Evolutionary conservation across 1,140 invertebrate species (phyloP).

Genomic region (Papilio machaon): DNA sequence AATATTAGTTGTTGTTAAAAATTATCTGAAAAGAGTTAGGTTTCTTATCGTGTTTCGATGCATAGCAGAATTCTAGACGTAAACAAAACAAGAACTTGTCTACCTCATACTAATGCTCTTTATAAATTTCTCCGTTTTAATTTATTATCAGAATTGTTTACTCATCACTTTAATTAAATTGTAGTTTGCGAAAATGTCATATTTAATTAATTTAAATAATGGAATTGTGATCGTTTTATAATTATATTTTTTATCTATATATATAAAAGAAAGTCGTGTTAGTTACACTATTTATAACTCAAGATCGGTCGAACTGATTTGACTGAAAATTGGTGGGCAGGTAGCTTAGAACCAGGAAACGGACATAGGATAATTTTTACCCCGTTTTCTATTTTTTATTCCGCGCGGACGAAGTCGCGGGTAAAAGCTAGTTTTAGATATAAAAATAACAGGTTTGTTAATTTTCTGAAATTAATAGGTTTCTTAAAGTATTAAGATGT

Average conservation of each 20-base stretch:
- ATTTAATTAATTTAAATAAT: neutral
- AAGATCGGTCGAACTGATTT: too few species aligned
- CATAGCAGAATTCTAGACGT: too few species aligned
- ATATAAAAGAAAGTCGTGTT: too few species aligned
- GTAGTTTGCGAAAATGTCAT: neutral
- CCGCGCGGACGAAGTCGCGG: too few species aligned
- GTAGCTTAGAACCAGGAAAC: too few species aligned
- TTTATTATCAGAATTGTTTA: neutral
- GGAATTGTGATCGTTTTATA: neutral
- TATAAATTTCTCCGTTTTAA: constrained; percentile 2
- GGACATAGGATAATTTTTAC: too few species aligned
- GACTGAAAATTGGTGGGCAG: too few species aligned
- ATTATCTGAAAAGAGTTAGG: neutral
- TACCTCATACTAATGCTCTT: neutral
- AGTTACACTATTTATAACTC: too few species aligned
- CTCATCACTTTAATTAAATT: constrained; percentile 8
- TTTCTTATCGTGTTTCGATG: neutral
- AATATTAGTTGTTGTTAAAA: too few species aligned
- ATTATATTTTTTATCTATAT: neutral
- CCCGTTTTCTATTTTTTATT: too few species aligned
- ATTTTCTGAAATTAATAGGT: neutral
- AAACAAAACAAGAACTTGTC: neutral
- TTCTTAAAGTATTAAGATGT: neutral
- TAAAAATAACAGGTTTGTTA: neutral
- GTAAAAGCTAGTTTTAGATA: neutral